Conservation (phyloP, 2,888 invertebrate species). For the Epinotia brunnichana region DNA sequence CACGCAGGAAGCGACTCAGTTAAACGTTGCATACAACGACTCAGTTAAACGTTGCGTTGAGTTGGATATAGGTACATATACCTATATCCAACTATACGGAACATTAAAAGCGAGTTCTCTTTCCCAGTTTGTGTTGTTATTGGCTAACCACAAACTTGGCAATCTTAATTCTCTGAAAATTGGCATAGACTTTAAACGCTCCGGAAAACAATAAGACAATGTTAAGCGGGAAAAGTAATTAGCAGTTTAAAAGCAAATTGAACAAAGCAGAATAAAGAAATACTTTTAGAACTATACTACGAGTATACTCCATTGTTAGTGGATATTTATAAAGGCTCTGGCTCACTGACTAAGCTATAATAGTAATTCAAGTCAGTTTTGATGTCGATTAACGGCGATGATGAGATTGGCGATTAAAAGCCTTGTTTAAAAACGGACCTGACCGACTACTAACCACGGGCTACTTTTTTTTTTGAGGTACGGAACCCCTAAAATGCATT, state of each 20-base stretch:
- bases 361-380: background rate
- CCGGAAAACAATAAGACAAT: conserved; percentile 8
- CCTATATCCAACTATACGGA: background rate
- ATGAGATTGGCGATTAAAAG: no score
- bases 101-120: background rate
- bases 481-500: no score
- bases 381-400: no score
- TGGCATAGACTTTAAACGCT: conserved; percentile 7
- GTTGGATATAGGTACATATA: no score
- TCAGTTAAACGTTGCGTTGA: no score
- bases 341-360: background rate
- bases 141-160: conserved; percentile 4
- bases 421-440: no score
- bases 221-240: conserved; percentile 18
- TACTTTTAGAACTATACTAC: conserved; percentile 17
- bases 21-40: no score
- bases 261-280: conserved; percentile 30
- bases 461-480: no score
- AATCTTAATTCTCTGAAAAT: background rate
- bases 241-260: conserved; percentile 25
- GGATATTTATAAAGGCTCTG: background rate
- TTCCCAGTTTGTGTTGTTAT: background rate
- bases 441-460: no score
- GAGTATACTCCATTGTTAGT: conserved; percentile 19
- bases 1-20: no score